These are phyloP conservation scores for Drosophila pruinosa DNA, from an alignment of 1,140 invertebrate genomes.

Conservation along the genomic window DNA sequence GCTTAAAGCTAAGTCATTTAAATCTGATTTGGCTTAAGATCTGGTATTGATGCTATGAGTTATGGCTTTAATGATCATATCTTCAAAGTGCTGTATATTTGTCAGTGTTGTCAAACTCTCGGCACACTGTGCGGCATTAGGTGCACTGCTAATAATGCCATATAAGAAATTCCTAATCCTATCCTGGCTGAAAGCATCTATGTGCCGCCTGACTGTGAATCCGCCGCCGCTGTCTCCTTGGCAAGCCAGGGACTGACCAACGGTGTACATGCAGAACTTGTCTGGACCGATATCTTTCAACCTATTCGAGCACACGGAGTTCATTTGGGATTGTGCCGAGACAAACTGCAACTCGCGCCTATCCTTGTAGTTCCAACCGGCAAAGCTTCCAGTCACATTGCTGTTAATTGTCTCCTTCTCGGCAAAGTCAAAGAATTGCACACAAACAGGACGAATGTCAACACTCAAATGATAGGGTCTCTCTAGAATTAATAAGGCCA, in stretches of 20 bases:
- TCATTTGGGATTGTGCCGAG: constrained; percentile 42
- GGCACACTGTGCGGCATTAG: constrained; percentile 64
- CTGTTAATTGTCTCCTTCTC: constrained; percentile 60
- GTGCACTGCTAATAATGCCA: constrained; percentile 68
- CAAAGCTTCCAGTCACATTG: constrained; percentile 42
- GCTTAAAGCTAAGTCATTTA: not conserved
- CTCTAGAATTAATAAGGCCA: constrained; percentile 51
- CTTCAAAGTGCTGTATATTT: constrained; percentile 60
- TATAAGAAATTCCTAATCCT: constrained; percentile 36
- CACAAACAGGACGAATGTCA: constrained; percentile 57
- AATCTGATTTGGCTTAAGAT: constrained; percentile 23
- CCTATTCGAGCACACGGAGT: constrained; percentile 21
- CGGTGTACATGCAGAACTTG: constrained; percentile 66
- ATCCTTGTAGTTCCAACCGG: constrained; percentile 63
- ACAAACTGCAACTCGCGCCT: constrained; percentile 61
- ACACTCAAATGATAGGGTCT: constrained; percentile 46
- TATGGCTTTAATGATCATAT: constrained; percentile 40
- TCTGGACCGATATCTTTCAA: constrained; percentile 51
- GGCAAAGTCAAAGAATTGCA: constrained; percentile 28
- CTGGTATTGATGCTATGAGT: constrained; percentile 16
- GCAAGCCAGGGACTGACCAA: constrained; percentile 55
- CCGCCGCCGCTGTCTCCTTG: constrained; percentile 69
- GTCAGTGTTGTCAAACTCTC: constrained; percentile 56
- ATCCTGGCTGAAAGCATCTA: not conserved
- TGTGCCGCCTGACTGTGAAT: constrained; percentile 35